Conservation (phyloP, 2,888 invertebrate species). For the Zhuqinia jingwanae region DNA sequence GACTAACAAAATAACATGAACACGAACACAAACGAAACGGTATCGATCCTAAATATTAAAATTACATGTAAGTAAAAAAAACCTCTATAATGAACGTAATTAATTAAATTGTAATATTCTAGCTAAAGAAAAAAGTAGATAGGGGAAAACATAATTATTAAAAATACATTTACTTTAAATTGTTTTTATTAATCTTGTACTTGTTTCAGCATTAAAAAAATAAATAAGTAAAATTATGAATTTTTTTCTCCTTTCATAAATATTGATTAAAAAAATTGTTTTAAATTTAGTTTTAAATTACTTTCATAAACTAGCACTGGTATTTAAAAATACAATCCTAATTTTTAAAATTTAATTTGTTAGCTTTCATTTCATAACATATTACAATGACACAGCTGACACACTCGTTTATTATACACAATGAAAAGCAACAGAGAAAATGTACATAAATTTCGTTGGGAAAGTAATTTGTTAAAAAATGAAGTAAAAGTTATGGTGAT, state of each 20-base stretch:
- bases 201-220: background rate
- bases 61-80: too few species aligned
- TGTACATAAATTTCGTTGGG: background rate
- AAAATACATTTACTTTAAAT: too few species aligned
- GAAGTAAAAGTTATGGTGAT: background rate
- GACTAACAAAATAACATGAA: background rate
- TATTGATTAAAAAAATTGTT: too few species aligned
- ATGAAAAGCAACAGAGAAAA: constrained; percentile 12
- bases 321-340: too few species aligned
- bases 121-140: background rate
- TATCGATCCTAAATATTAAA: background rate
- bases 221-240: background rate
- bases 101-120: background rate
- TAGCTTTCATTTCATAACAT: too few species aligned
- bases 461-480: background rate
- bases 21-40: background rate
- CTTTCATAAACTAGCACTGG: too few species aligned
- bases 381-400: too few species aligned
- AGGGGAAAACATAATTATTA: too few species aligned
- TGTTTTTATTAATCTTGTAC: background rate
- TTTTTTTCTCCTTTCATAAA: background rate
- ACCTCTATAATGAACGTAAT: background rate
- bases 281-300: too few species aligned
- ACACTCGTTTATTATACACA: too few species aligned
- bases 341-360: too few species aligned